Percentiles rank a stretch among this genome's conserved stretches.
phyloP scores from a whole-genome alignment of 2,797 vertebrate species.

The Neopelma chrysocephalum region DNA sequence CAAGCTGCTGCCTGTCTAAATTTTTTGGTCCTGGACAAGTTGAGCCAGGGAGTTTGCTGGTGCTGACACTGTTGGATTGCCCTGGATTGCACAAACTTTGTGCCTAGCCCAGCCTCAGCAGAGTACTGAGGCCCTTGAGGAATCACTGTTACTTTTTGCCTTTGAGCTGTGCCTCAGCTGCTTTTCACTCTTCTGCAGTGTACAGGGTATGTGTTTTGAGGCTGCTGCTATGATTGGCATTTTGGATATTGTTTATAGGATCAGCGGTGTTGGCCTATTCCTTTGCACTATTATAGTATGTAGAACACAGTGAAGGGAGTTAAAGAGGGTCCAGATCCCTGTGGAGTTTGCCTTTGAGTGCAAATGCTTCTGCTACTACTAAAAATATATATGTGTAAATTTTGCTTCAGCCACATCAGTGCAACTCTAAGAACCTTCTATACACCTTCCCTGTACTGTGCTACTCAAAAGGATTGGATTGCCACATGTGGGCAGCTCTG shows the following conservation, averaged over 20 bases:
- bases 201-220: neutral
- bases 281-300: neutral
- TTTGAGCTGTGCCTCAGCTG: neutral
- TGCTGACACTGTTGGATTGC: neutral
- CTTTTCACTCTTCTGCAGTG: neutral
- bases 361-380: neutral
- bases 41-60: neutral
- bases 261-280: neutral
- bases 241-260: neutral
- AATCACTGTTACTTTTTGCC: neutral
- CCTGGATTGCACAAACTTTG: fast-evolving
- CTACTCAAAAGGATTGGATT: neutral
- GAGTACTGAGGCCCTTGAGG: neutral
- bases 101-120: neutral
- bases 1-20: neutral
- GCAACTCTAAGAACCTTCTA: neutral
- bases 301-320: neutral
- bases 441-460: neutral
- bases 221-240: neutral
- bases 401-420: neutral
- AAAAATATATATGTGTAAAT: neutral
- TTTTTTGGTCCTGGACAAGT: neutral
- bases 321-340: neutral
- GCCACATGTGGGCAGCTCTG: neutral
- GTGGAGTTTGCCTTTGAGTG: neutral